A percentile compares a stretch with the other conserved stretches of the same genome.
Conservation (phyloP, 2,888 invertebrate genomes). For the Auanema sp. region DNA sequence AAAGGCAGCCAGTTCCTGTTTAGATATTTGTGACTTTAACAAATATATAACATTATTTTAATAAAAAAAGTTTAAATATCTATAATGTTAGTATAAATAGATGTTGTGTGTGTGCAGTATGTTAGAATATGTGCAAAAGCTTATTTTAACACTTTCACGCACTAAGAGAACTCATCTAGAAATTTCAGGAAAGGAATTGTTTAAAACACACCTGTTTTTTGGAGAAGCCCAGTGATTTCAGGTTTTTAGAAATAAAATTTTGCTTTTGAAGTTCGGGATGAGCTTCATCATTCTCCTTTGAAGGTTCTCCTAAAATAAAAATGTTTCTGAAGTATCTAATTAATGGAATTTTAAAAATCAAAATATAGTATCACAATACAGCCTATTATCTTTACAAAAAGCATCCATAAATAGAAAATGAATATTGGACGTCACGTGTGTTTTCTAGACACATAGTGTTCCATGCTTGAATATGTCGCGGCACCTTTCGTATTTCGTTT, state of each 20-base stretch:
- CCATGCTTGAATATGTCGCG: too few relatives aligned
- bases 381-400: too few relatives aligned
- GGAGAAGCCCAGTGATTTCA: conserved; percentile 62
- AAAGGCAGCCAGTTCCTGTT: conserved; percentile 24
- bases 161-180: not conserved
- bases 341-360: too few relatives aligned
- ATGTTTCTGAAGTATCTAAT: not conserved
- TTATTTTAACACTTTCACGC: not conserved
- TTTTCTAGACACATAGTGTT: too few relatives aligned
- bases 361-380: too few relatives aligned
- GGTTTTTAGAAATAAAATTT: conserved; percentile 58
- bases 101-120: not conserved
- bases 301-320: conserved; percentile 33
- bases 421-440: too few relatives aligned
- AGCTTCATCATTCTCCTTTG: conserved; percentile 59
- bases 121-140: not conserved
- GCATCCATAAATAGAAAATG: too few relatives aligned
- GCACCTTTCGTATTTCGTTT: too few relatives aligned
- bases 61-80: conserved; percentile 10
- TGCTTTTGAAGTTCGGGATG: conserved; percentile 60
- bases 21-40: not conserved
- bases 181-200: not conserved
- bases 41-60: not conserved
- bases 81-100: conserved; percentile 12
- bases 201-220: conserved; percentile 56